Conservation (phyloP, 2,113 vertebrate species). For the Oceanodroma tethys region DNA sequence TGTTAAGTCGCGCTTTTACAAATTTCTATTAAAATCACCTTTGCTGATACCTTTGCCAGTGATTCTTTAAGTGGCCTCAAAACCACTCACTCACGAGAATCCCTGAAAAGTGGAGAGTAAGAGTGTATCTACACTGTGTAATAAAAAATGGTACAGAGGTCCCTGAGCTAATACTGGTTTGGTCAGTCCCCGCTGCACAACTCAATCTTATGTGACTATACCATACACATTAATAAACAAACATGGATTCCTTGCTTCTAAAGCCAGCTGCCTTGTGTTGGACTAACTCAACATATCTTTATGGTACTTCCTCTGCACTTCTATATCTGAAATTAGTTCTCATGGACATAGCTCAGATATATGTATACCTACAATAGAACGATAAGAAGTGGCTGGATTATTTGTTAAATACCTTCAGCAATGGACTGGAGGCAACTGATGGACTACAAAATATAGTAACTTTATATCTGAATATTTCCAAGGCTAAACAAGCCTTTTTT, state of each 20-base stretch:
- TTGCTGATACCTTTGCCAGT: too few species aligned
- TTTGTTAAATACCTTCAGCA: not conserved
- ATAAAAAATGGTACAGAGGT: not conserved
- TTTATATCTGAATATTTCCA: not conserved
- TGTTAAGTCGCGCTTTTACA: too few species aligned
- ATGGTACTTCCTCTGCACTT: not conserved
- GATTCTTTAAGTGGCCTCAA: too few species aligned
- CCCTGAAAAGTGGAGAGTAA: not conserved
- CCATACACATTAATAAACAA: not conserved
- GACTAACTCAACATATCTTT: not conserved
- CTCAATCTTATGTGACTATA: not conserved
- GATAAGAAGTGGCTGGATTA: not conserved
- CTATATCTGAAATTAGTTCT: not conserved
- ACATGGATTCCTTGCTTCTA: not conserved
- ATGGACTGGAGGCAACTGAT: not conserved
- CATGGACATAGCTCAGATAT: not conserved
- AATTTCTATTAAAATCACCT: too few species aligned
- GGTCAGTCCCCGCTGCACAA: not conserved
- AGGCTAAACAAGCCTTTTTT: not conserved
- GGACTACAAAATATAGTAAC: not conserved
- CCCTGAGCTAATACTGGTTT: not conserved
- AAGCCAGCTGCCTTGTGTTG: not conserved
- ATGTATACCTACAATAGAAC: not conserved
- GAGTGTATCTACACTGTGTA: not conserved
- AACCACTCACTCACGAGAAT: too few species aligned